Base-by-base conservation (phyloP, 2,888 invertebrate genomes). In the Macrophya alboannulata region DNA sequence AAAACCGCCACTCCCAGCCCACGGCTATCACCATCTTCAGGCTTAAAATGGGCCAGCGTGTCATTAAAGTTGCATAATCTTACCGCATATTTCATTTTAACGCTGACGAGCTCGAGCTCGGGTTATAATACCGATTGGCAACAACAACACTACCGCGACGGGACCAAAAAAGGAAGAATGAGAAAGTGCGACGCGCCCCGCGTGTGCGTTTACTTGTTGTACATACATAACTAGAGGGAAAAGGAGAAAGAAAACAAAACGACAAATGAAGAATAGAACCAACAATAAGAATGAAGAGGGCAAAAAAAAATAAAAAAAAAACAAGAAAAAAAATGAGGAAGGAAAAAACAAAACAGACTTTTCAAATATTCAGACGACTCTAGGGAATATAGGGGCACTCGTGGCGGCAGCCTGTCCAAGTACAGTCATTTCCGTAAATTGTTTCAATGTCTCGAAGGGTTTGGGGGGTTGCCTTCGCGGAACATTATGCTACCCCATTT, bases 351-450 rank as follows among this genome's bases (percentile, higher is more conserved):
- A 81, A 62, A 37, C n/a, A 21, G 62, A 62, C 62, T 62, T 51
- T 51, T 43, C 81, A 62, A 62, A 81, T 81, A 81, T 81, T 81
- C 62, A 81, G 43, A 81, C 81, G 81, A 81, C 81, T 51, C 81
- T 62, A 21, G 59, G 43, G 81, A 62, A 62, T 62, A 77, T 25
- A 25, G 17, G 79, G 79, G 79, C 17, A 81, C 62, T 43, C 59
- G 81, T 40, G 68, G 68, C 83, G 83, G 83, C 48, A 81, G 68
- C 25, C 83, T 83, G 83, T 83, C 83, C 68, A 68, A 83, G 83
- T 71, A 83, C 68, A 83, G 68, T 83, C 65, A 83, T 83, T 83
- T 83, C 68, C 48, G 83, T 83, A 83, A 83, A 83, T 83, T 83
- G 71, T 83, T 83, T 83, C 83, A 71, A 83, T 68, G 83, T 83